Evolutionary conservation across 2,113 vertebrate genomes (phyloP).

Genomic region (Erythrolamprus reginae): DNA sequence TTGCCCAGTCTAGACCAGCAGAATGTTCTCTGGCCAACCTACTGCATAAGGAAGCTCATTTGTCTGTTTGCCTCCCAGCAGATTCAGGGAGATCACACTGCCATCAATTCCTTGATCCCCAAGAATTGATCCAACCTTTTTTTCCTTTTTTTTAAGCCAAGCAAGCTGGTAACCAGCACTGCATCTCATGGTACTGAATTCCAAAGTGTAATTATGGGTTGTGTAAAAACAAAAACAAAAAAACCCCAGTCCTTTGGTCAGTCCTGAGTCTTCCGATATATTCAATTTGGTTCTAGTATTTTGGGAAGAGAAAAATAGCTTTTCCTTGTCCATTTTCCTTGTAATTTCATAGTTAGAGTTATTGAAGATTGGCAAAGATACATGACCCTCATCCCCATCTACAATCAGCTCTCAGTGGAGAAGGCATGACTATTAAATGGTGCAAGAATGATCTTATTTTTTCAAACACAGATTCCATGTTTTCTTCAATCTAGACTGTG

Average conservation of each 20-base stretch:
- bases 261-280: background rate
- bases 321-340: background rate
- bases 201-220: background rate
- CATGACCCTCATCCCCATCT: background rate
- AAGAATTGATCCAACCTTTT: background rate
- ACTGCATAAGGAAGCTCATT: background rate
- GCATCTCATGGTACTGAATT: background rate
- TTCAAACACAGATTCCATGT: background rate
- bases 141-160: background rate
- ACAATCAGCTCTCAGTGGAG: background rate
- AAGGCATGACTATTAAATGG: background rate
- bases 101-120: background rate
- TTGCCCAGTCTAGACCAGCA: background rate
- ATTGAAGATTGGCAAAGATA: background rate
- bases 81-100: background rate
- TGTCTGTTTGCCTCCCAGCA: background rate
- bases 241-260: background rate
- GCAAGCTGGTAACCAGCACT: background rate
- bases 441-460: background rate
- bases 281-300: background rate
- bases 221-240: background rate
- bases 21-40: background rate
- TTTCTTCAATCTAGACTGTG: background rate
- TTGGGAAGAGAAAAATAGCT: background rate
- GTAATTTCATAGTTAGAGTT: background rate